Conservation (phyloP, 1,140 invertebrate species). For the Nylanderia fulva region DNA sequence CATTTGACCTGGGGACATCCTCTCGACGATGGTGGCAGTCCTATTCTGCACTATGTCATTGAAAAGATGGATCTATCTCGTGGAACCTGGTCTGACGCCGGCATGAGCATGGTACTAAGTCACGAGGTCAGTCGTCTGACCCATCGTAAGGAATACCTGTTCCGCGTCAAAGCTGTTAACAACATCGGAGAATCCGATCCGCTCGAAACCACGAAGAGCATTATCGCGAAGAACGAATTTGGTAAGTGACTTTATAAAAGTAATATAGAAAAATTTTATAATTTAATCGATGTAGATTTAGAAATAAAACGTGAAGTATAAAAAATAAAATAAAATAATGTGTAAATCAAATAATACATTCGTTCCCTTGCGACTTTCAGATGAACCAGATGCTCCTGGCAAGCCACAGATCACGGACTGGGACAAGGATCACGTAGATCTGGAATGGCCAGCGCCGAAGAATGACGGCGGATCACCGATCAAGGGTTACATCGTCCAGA, state of each 20-base stretch:
- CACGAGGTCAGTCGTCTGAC: slow-evolving; percentile 95
- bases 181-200: slow-evolving; percentile 97
- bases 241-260: slow-evolving; percentile 81
- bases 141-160: slow-evolving; percentile 97
- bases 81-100: slow-evolving; percentile 98
- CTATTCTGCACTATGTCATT: slow-evolving; percentile 97
- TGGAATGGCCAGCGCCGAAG: slow-evolving; percentile 95
- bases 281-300: background rate
- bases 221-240: slow-evolving; percentile 97
- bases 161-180: slow-evolving; percentile 97
- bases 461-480: slow-evolving; percentile 96
- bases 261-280: background rate
- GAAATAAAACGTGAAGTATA: background rate
- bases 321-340: background rate
- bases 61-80: slow-evolving; percentile 98
- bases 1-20: slow-evolving; percentile 94
- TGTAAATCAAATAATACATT: background rate
- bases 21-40: slow-evolving; percentile 95
- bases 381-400: slow-evolving; percentile 96
- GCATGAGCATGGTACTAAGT: slow-evolving; percentile 93
- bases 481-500: slow-evolving; percentile 97
- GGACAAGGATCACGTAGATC: slow-evolving; percentile 96
- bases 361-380: slow-evolving; percentile 82
- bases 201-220: slow-evolving; percentile 93
- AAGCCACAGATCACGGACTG: slow-evolving; percentile 95